phyloP scores from a whole-genome alignment of 2,888 invertebrate genomes.

The Apeira syringaria region DNA sequence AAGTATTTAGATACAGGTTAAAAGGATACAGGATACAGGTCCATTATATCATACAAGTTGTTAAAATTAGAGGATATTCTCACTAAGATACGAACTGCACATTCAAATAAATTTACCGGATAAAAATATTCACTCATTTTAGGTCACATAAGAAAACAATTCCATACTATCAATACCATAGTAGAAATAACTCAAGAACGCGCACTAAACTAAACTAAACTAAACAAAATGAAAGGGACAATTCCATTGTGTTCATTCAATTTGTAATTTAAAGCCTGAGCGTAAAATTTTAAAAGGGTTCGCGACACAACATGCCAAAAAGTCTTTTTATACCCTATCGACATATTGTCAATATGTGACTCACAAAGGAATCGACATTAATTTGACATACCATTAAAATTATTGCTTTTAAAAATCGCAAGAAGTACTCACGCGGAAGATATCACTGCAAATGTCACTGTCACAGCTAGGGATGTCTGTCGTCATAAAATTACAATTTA shows the following conservation, averaged over 20 bases:
- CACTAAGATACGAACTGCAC: no score
- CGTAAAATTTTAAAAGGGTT: slow-evolving; percentile 77
- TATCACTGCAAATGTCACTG: slow-evolving; percentile 58
- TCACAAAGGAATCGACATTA: slow-evolving; percentile 75
- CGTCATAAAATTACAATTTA: slow-evolving; percentile 67
- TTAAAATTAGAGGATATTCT: no score
- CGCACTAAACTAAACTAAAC: slow-evolving; percentile 24
- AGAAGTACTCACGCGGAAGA: slow-evolving; percentile 68
- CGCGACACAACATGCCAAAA: slow-evolving; percentile 40
- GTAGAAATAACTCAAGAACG: neutral
- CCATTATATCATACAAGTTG: no score
- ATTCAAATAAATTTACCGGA: no score
- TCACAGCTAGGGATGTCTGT: slow-evolving; percentile 39
- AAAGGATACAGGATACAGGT: no score
- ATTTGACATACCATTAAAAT: slow-evolving; percentile 82
- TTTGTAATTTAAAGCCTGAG: slow-evolving; percentile 71
- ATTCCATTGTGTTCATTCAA: slow-evolving; percentile 67
- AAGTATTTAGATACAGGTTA: no score
- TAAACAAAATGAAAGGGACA: slow-evolving; percentile 53
- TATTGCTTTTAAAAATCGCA: slow-evolving; percentile 73
- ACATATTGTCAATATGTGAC: slow-evolving; percentile 72
- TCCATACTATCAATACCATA: no score
- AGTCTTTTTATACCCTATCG: slow-evolving; percentile 67
- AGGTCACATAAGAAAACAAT: no score
- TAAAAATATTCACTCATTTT: no score